Evolutionary conservation across 2,888 invertebrate genomes (phyloP), one percentile per base, ranked within the genome.

Genomic region (Aphidoletes aphidimyza): DNA sequence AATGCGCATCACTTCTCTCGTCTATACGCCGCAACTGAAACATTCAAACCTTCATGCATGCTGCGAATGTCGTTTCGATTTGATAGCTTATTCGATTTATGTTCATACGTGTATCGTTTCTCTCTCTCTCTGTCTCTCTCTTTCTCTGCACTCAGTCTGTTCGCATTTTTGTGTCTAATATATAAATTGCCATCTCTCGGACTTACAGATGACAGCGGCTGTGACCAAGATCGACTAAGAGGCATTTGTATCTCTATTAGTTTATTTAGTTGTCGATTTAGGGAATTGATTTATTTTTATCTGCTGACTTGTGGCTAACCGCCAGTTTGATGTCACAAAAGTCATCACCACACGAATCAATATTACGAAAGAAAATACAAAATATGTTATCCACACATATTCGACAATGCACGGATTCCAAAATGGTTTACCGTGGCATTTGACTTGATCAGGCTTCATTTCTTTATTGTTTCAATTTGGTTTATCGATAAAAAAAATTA

Each of bases 271-370:
- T 69, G 30, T 30, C 69, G 30, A 69, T 69, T 30, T 69, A 14
- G 54, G 22, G 54, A 54, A 54, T 30, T 69, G 69, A 69, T 69
- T 69, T 69, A 69, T 69, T 14, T 69, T 69, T 69, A 69, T 69
- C 9, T 69, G 17, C 34, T 34, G 34, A 30, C 30, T 69, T 30
- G 69, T 69, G 69, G 69, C 69, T 69, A 69, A 14, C 69, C 30
- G 8, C 6, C 30, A 17, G 30, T 14, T 69, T 34, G 0, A 69
- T 11, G 3, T 69, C 69, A 69, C 69, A 17, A 14, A 69, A 69
- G n/a, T n/a, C 26, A 22, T 54, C 5, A 26, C 19, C 26, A 54
- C 8, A 11, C 22, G 19, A 47, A 17, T 69, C n/a, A 30, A 14
- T 14, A 14, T 0, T 30, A 26, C 14, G 11, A 69, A 30, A 69